Conservation (phyloP, 2,113 vertebrate species). For the Tylochromis polylepis region DNA sequence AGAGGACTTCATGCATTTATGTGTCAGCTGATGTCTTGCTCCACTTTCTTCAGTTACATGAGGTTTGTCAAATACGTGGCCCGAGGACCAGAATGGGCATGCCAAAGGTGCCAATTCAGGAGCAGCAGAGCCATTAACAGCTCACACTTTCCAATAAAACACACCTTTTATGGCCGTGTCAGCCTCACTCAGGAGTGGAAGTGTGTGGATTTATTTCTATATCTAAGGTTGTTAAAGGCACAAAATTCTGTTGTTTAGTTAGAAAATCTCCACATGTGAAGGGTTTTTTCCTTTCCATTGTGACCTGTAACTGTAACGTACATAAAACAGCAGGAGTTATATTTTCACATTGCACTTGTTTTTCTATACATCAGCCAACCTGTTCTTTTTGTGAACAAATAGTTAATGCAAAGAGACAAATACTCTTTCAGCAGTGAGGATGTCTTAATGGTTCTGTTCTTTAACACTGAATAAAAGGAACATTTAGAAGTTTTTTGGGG, state of each 20-base stretch:
- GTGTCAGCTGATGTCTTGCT: fast-evolving
- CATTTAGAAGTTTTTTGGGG: too few relatives aligned
- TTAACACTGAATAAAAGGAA: background rate
- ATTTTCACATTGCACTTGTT: too few relatives aligned
- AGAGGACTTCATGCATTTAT: fast-evolving
- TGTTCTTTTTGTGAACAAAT: too few relatives aligned
- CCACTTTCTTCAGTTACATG: fast-evolving
- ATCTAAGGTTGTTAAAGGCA: background rate
- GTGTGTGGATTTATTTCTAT: background rate
- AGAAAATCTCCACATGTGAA: background rate
- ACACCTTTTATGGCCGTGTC: background rate
- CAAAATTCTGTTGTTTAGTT: fast-evolving
- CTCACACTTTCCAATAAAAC: background rate
- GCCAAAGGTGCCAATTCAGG: background rate
- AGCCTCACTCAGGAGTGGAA: background rate
- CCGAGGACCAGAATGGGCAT: background rate
- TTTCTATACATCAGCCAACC: too few relatives aligned
- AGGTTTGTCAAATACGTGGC: background rate
- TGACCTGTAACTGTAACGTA: too few relatives aligned
- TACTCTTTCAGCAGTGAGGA: background rate
- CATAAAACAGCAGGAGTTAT: too few relatives aligned
- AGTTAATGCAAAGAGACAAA: background rate
- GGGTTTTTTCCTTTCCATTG: background rate
- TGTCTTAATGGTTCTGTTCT: background rate
- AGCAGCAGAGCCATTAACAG: background rate